phyloP scores from a whole-genome alignment of 2,797 vertebrate species.

The Gymnoscopelus microlampas region DNA sequence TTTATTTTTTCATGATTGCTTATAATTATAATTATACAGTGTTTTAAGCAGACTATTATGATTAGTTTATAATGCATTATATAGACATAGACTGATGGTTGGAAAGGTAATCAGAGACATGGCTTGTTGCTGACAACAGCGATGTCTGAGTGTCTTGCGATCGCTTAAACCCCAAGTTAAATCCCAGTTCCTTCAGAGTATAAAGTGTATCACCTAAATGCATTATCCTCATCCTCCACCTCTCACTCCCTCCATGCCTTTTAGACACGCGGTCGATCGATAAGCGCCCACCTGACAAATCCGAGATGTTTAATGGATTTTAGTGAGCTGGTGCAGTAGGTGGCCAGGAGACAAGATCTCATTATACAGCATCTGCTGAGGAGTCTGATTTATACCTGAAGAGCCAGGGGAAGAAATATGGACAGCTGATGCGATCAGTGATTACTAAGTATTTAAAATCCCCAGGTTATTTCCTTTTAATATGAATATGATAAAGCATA shows the following conservation, averaged over 20 bases:
- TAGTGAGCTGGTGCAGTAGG: background rate
- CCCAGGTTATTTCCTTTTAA: background rate
- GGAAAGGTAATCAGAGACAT: too few species aligned
- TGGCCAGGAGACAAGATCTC: slow-evolving; percentile 3
- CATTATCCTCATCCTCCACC: slow-evolving; percentile 5
- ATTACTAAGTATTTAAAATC: background rate
- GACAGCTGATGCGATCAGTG: background rate
- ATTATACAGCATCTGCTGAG: slow-evolving; percentile 8
- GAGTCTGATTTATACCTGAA: background rate
- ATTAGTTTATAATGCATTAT: too few species aligned
- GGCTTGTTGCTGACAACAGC: slow-evolving; percentile 15
- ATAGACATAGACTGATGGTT: background rate
- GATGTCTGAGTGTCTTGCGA: slow-evolving; percentile 15
- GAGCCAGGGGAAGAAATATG: background rate
- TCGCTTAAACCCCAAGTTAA: slow-evolving; percentile 22
- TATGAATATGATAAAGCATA: too few species aligned
- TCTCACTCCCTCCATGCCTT: slow-evolving; percentile 2
- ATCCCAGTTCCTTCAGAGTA: slow-evolving; percentile 22
- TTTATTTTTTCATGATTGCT: background rate
- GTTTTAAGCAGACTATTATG: too few species aligned
- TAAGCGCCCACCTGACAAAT: slow-evolving; percentile 4
- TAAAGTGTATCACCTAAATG: slow-evolving; percentile 32
- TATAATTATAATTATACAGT: background rate
- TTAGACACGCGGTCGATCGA: slow-evolving; percentile 11
- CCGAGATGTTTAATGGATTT: background rate